These are phyloP conservation scores for Loriculus beryllinus DNA, from an alignment of 2,797 vertebrate genomes.

Conservation along the genomic window DNA sequence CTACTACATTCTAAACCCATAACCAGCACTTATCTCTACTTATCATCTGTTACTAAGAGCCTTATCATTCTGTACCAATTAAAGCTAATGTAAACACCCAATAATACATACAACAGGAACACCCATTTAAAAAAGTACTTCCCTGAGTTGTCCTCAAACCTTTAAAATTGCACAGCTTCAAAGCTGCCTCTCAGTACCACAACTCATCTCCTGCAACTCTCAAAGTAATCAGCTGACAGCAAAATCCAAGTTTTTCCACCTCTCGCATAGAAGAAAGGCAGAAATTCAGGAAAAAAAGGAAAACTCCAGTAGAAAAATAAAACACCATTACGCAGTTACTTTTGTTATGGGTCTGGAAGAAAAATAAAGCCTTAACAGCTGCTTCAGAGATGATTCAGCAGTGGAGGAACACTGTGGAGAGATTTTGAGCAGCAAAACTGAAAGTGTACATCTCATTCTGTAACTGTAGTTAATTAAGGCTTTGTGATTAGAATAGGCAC, in stretches of 20 bases:
- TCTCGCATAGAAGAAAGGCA: background rate
- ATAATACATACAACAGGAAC: background rate
- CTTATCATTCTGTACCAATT: background rate
- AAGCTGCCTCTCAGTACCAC: background rate
- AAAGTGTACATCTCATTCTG: background rate
- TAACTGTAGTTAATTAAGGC: background rate
- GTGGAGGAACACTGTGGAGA: background rate
- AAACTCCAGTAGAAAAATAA: background rate
- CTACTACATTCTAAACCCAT: background rate
- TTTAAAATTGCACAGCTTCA: background rate
- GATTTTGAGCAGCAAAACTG: background rate
- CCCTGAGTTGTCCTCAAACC: background rate
- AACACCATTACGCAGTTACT: background rate
- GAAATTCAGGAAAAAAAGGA: background rate
- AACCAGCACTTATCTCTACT: background rate
- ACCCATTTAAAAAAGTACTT: accelerated
- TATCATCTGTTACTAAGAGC: background rate
- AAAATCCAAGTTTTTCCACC: background rate
- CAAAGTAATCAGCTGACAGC: background rate
- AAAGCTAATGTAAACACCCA: background rate
- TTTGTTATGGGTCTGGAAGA: background rate
- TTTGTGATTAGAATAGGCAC: background rate
- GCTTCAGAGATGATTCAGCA: slow-evolving; percentile 29
- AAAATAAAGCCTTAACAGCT: slow-evolving; percentile 12
- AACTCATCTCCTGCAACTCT: background rate